These are phyloP conservation scores for Lepisosteus osseus DNA, from an alignment of 2,113 vertebrate species.

Conservation along the genomic window DNA sequence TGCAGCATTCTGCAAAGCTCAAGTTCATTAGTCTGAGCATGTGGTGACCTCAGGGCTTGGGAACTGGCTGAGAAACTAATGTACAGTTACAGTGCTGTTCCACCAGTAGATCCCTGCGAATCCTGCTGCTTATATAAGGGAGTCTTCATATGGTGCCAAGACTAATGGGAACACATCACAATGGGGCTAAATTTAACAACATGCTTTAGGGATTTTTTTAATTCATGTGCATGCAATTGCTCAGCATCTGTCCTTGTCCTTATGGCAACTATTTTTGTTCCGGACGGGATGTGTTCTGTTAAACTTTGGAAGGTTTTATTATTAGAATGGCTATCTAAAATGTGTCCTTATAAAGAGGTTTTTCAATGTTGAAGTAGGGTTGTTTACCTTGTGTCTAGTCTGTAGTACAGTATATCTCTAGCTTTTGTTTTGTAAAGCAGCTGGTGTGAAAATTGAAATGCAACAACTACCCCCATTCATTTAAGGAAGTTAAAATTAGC, in stretches of 20 bases:
- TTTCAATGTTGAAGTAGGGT: too few relatives aligned
- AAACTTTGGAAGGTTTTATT: slow-evolving; percentile 11
- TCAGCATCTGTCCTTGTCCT: slow-evolving; percentile 21
- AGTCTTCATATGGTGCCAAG: not conserved
- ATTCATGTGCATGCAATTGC: not conserved
- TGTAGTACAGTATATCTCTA: too few relatives aligned
- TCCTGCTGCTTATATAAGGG: not conserved
- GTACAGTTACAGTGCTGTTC: not conserved
- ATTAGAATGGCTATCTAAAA: not conserved
- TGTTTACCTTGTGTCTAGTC: too few relatives aligned
- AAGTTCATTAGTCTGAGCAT: slow-evolving; percentile 7
- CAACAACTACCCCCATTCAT: too few relatives aligned
- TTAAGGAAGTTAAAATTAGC: not conserved
- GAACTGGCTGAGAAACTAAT: slow-evolving; percentile 10
- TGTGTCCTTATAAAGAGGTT: too few relatives aligned
- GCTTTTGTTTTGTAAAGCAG: too few relatives aligned
- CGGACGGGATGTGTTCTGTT: slow-evolving; percentile 18
- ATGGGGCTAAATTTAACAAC: not conserved
- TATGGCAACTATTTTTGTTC: slow-evolving; percentile 32
- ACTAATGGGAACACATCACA: not conserved
- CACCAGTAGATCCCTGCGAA: not conserved
- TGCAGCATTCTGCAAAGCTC: not conserved
- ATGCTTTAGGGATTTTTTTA: not conserved
- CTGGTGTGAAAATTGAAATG: too few relatives aligned
- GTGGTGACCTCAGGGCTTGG: slow-evolving; percentile 21